Conservation (phyloP, 2,113 vertebrate genomes). For the Psettodes erumei region DNA sequence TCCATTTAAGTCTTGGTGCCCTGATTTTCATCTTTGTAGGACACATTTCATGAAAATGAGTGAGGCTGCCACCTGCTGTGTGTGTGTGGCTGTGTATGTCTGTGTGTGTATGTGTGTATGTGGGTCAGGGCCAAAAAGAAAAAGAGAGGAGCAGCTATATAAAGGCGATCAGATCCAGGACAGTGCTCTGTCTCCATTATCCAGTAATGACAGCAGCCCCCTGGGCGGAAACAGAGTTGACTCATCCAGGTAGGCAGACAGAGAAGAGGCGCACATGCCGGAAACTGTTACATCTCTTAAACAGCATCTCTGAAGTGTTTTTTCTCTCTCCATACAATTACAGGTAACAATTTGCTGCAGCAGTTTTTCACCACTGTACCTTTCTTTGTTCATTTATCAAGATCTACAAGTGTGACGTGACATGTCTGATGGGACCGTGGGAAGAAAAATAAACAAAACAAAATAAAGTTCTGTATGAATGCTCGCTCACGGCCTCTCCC, state of each 20-base stretch:
- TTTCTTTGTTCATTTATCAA: background rate
- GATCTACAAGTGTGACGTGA: too few species aligned
- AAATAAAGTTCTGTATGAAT: too few species aligned
- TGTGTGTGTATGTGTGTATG: conserved; percentile 13
- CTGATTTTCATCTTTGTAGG: background rate
- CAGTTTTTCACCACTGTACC: background rate
- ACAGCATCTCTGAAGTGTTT: too few species aligned
- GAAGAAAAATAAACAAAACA: too few species aligned
- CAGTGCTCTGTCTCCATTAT: conserved; percentile 48
- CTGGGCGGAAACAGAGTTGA: background rate
- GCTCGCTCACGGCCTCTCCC: too few species aligned
- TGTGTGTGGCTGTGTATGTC: background rate
- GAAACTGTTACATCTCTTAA: background rate
- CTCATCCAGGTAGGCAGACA: conserved; percentile 26
- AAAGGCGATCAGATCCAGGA: conserved; percentile 66
- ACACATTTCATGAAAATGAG: background rate
- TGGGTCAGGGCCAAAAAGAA: conserved; percentile 59
- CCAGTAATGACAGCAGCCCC: conserved; percentile 39
- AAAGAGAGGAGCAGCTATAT: conserved; percentile 63
- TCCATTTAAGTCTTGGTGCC: background rate
- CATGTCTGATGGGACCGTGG: too few species aligned
- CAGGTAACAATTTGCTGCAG: too few species aligned
- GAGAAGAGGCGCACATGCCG: background rate
- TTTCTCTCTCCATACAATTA: too few species aligned
- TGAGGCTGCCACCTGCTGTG: background rate